A percentile compares a stretch with the other conserved stretches of the same genome.
These are phyloP conservation scores for Eucidaris tribuloides DNA, from an alignment of 35 echinoderm and acorn worm genomes.

Conservation along the genomic window DNA sequence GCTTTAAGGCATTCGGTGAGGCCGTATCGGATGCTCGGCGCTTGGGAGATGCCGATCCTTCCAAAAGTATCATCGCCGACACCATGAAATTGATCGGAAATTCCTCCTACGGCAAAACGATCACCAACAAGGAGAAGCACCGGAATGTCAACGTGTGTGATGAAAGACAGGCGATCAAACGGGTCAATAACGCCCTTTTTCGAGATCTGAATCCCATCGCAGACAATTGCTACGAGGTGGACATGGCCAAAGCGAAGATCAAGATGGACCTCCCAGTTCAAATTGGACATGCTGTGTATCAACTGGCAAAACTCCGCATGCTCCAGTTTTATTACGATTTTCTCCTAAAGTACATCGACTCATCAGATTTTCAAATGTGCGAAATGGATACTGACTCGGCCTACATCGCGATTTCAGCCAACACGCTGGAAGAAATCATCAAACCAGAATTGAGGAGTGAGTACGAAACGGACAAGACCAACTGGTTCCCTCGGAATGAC, in stretches of 20 bases:
- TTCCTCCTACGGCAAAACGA: no score
- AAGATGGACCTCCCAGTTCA: slow-evolving; percentile 49
- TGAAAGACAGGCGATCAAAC: no score
- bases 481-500: slow-evolving; percentile 49
- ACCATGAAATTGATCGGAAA: no score
- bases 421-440: slow-evolving; percentile 40
- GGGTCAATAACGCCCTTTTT: no score
- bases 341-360: slow-evolving; percentile 37
- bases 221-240: no score
- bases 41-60: no score
- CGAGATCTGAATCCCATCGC: no score
- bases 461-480: slow-evolving; percentile 30
- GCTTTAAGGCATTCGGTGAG: no score
- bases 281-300: slow-evolving; percentile 43
- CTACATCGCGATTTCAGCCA: slow-evolving; percentile 55
- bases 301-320: slow-evolving; percentile 59
- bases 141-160: no score
- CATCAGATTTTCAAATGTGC: slow-evolving; percentile 49
- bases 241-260: slow-evolving; percentile 22
- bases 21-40: no score
- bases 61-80: no score
- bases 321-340: slow-evolving; percentile 68
- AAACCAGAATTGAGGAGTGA: slow-evolving; percentile 26
- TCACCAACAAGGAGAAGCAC: no score
- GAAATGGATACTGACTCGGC: slow-evolving; percentile 77